Percentiles rank a stretch among this genome's conserved stretches.
Evolutionary conservation across 1,140 invertebrate species (phyloP).

Genomic region (Thalassaphorura encarpata): DNA sequence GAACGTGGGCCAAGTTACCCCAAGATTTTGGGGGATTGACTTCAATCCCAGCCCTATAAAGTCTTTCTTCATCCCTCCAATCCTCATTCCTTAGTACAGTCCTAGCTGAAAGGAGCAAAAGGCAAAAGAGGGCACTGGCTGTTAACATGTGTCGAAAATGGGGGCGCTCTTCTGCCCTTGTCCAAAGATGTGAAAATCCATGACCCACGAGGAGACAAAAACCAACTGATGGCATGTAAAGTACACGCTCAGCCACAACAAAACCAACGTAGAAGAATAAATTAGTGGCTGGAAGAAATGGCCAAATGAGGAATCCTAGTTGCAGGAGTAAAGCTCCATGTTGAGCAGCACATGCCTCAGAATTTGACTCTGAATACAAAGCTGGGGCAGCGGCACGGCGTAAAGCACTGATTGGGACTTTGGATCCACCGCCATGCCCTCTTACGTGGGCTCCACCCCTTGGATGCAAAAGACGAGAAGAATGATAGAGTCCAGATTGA

Average conservation of each 20-base stretch:
- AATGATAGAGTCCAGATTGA: not conserved
- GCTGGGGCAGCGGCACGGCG: not conserved
- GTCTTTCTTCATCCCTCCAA: slow-evolving; percentile 84
- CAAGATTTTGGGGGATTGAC: slow-evolving; percentile 87
- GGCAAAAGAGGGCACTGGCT: not conserved
- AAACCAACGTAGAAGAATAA: slow-evolving; percentile 93
- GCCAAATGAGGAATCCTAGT: slow-evolving; percentile 67
- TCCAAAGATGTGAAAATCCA: slow-evolving; percentile 38
- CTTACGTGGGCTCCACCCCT: not conserved
- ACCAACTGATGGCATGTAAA: slow-evolving; percentile 92
- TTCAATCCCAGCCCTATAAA: slow-evolving; percentile 79
- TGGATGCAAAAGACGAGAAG: not conserved
- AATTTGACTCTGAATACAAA: not conserved
- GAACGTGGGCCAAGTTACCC: slow-evolving; percentile 78
- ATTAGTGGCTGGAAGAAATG: slow-evolving; percentile 90
- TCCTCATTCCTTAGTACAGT: slow-evolving; percentile 77
- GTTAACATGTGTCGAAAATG: not conserved
- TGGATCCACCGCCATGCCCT: not conserved
- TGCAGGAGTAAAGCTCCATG: slow-evolving; percentile 25
- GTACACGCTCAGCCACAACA: slow-evolving; percentile 87
- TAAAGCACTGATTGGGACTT: not conserved
- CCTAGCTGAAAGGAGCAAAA: slow-evolving; percentile 56
- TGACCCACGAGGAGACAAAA: slow-evolving; percentile 79
- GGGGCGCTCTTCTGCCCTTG: not conserved
- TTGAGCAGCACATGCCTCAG: not conserved